Evolutionary conservation across 2,888 invertebrate genomes (phyloP).

Genomic region (Eucera pruinosa): DNA sequence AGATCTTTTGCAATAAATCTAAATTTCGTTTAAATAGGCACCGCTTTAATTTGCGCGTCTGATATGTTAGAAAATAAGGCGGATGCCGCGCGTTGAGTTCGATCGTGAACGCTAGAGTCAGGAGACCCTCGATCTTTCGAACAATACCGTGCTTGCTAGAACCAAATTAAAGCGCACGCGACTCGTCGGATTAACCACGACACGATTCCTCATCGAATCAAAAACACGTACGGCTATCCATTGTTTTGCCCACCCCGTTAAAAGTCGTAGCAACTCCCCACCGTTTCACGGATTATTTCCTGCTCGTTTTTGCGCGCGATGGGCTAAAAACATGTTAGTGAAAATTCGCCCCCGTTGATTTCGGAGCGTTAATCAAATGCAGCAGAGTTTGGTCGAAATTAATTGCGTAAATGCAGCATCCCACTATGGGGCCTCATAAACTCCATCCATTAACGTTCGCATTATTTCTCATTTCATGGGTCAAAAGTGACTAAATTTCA

Average conservation of each 20-base stretch:
- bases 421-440: no score
- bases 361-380: no score
- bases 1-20: no score
- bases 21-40: no score
- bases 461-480: no score
- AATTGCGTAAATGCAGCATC: no score
- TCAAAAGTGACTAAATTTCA: no score
- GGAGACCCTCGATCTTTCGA: slow-evolving; percentile 31
- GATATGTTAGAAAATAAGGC: slow-evolving; percentile 2
- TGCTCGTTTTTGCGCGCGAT: background rate
- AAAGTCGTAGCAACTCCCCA: slow-evolving; percentile 8
- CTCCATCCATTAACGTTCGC: no score
- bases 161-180: slow-evolving; percentile 79
- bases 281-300: background rate
- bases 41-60: no score
- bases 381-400: no score
- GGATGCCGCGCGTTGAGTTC: background rate
- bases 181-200: slow-evolving; percentile 22
- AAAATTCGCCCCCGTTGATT: no score
- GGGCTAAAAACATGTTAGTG: no score
- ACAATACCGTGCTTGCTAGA: slow-evolving; percentile 66
- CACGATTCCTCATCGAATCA: slow-evolving; percentile 17
- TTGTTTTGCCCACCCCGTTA: slow-evolving; percentile 23
- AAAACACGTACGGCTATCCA: slow-evolving; percentile 31
- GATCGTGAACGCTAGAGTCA: slow-evolving; percentile 1